A percentile compares a stretch with the other conserved stretches of the same genome.
These are phyloP conservation scores for Pholis gunnellus DNA, from an alignment of 2,113 vertebrate genomes.

Conservation along the genomic window DNA sequence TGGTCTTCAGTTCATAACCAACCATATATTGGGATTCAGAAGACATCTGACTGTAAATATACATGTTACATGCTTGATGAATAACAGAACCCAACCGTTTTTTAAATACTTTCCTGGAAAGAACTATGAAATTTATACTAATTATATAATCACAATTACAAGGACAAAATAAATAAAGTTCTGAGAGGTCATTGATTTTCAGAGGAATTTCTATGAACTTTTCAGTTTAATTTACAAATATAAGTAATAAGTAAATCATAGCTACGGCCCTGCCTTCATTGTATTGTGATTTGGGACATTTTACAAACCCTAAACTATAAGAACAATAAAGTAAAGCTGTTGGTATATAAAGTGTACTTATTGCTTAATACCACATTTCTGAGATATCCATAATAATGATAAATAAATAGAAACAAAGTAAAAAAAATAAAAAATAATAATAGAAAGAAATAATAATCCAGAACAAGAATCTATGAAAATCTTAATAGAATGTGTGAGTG, in stretches of 20 bases:
- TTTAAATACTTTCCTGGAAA: background rate
- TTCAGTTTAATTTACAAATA: background rate
- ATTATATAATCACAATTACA: background rate
- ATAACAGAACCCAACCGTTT: background rate
- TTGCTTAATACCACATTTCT: background rate
- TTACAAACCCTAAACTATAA: background rate
- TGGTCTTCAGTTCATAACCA: background rate
- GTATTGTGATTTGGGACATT: background rate
- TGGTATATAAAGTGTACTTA: background rate
- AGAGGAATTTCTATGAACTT: background rate
- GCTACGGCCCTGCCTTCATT: background rate
- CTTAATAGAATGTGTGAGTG: background rate
- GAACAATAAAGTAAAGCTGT: background rate
- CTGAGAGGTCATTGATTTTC: background rate
- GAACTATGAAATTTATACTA: too few species aligned
- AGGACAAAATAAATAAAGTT: background rate
- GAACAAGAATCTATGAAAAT: background rate
- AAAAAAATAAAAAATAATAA: background rate
- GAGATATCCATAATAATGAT: background rate
- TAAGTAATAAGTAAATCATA: background rate
- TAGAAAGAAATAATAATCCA: background rate
- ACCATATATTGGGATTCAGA: too few species aligned
- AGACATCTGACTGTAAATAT: background rate
- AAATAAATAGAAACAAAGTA: background rate
- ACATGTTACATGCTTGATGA: background rate